Percentiles rank a stretch among this genome's conserved stretches.
Conservation (phyloP, 2,797 vertebrate species). For the Spheniscus humboldti region DNA sequence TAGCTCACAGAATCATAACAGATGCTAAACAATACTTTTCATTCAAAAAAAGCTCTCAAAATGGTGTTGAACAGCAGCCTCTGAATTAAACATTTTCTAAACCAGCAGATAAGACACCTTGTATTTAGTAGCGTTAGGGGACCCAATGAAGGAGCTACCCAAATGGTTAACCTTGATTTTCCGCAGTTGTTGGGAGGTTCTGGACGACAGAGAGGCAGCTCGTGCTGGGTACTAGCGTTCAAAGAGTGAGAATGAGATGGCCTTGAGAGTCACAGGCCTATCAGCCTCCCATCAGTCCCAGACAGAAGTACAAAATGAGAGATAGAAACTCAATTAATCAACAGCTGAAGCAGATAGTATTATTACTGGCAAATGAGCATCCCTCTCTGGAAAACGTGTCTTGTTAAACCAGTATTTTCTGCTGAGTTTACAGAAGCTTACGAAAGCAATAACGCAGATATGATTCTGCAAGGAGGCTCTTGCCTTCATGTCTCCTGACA, state of each 20-base stretch:
- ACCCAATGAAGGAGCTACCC: background rate
- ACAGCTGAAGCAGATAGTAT: background rate
- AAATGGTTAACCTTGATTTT: background rate
- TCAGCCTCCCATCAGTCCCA: background rate
- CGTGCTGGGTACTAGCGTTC: background rate
- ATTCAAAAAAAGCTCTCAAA: background rate
- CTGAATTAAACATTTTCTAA: background rate
- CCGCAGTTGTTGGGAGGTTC: background rate
- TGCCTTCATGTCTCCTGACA: background rate
- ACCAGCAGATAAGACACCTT: background rate
- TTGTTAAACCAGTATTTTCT: constrained; percentile 13
- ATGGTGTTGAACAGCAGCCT: background rate
- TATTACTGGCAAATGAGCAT: background rate
- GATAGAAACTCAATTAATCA: background rate
- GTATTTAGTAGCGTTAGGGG: background rate
- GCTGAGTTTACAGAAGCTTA: background rate
- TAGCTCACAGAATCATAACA: background rate
- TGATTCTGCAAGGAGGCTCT: background rate
- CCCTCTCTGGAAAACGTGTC: background rate
- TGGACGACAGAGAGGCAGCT: background rate
- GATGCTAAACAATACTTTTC: background rate
- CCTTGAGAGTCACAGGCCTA: background rate
- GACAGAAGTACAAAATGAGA: background rate
- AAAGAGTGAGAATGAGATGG: background rate
- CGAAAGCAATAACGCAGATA: fast-evolving